phyloP scores from a whole-genome alignment of 2,797 vertebrate genomes.

The Ceryle rudis region DNA sequence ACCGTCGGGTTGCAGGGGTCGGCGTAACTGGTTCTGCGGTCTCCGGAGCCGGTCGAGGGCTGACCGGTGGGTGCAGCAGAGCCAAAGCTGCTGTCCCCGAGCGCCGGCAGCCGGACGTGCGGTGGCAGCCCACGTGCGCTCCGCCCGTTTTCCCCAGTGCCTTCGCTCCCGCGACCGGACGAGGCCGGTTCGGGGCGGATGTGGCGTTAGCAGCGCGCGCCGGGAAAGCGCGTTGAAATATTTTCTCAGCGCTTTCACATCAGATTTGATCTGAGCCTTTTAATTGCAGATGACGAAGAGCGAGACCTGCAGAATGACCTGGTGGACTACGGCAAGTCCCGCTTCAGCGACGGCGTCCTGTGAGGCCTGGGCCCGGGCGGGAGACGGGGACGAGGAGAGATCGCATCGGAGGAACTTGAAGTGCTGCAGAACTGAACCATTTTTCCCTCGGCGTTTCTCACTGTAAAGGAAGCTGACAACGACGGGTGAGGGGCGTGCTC shows the following conservation, averaged over 20 bases:
- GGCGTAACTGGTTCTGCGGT: background rate
- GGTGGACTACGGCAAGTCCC: constrained; percentile 91
- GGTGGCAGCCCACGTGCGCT: too few species aligned
- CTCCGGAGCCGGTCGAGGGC: background rate
- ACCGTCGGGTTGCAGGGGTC: background rate
- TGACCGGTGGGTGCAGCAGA: background rate
- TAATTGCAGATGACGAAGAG: constrained; percentile 91
- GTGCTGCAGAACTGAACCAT: constrained; percentile 30
- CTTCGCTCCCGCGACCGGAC: accelerated
- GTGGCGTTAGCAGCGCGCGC: background rate
- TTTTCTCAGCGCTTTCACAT: background rate
- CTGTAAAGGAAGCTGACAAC: constrained; percentile 12
- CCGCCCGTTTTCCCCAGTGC: background rate
- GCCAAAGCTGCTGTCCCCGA: background rate
- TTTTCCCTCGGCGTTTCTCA: constrained; percentile 14
- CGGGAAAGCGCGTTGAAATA: background rate
- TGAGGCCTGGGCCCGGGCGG: constrained; percentile 59
- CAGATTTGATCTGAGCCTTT: background rate
- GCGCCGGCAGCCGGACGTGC: background rate
- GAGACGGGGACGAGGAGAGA: background rate
- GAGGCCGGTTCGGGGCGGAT: accelerated
- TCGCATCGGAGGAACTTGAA: background rate
- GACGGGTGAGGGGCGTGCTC: background rate
- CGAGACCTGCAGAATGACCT: constrained; percentile 92
- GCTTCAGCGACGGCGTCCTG: constrained; percentile 86